phyloP scores from a whole-genome alignment of 2,113 vertebrate genomes.

The Candoia aspera region DNA sequence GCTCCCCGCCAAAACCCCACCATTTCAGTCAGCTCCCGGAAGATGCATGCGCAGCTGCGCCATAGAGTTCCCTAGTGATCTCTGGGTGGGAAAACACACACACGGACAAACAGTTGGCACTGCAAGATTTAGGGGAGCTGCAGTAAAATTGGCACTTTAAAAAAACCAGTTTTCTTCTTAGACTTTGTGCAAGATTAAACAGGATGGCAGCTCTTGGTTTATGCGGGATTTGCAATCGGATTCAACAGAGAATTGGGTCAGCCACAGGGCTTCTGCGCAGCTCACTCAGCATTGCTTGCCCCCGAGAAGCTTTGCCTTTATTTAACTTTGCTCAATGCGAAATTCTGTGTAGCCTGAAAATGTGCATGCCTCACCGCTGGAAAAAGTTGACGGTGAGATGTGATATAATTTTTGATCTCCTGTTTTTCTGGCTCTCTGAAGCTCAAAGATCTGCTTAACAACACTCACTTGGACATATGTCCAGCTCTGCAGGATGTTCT shows the following conservation, averaged over 20 bases:
- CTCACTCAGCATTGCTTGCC: accelerated
- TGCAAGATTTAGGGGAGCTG: background rate
- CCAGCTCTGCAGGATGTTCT: background rate
- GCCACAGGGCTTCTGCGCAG: accelerated
- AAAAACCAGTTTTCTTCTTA: background rate
- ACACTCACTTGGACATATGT: too few species aligned
- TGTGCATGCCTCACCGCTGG: background rate
- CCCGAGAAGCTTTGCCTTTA: background rate
- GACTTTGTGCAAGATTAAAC: background rate
- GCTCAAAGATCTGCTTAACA: background rate
- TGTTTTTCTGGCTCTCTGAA: background rate
- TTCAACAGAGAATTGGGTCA: background rate
- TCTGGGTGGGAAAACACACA: background rate
- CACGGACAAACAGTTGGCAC: too few species aligned
- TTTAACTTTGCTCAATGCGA: background rate
- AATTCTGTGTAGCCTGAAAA: background rate
- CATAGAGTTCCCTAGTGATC: background rate
- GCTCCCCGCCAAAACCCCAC: background rate
- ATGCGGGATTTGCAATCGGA: background rate
- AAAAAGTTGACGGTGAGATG: background rate
- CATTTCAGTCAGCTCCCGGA: background rate
- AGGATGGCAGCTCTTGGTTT: accelerated
- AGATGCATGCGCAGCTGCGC: background rate
- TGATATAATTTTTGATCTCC: background rate
- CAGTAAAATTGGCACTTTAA: background rate